Evolutionary conservation across 2,888 invertebrate species (phyloP), one percentile per base, ranked within the genome.

Genomic region (Yponomeuta cagnagella): DNA sequence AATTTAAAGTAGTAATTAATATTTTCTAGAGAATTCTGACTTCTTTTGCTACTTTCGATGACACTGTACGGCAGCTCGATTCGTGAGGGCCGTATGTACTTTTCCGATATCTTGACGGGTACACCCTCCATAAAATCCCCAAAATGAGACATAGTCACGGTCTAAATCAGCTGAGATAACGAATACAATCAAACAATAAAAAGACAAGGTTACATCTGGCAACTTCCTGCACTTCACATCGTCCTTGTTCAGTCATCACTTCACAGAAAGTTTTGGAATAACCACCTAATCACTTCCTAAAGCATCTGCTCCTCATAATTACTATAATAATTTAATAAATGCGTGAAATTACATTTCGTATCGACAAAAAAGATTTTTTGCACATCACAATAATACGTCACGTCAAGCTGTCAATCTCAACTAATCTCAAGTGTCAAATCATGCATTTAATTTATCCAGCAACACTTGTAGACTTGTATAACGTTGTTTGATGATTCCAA

Each of bases 61-160:
- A 90, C 83, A 76, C 82, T 84, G 76, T 88, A 86, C 70, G 94
- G 94, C 74, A 95, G 87, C 73, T 93, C 94, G 69, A 89, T 86
- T 75, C 81, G 78, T 71, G 95, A 95, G 37, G 97, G 97, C 75
- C 96, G 96, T 84, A 96, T 96, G 83, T 96, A 97, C 79, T 95
- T 95, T 87, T 97, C 97, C 69, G 96, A 95, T 86, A 97, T 97
- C 93, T 97, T 97, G 73, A 97, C 97, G 80, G 96, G 95, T 77
- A 97, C 95, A 76, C 95, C 96, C 88, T 97, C 97, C 95, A 96
- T 95, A 80, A 94, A 95, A 81, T 94, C 93, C 52, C 86, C 85
- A 75, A 89, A 90, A 83, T 90, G 91, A 83, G 90, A 90, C 92
- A 92, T 92, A 86, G 85, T 90, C 86, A 83, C 77, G 75, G 75